Base-by-base conservation (phyloP, 2,888 invertebrate genomes). In the Biston betularia region DNA sequence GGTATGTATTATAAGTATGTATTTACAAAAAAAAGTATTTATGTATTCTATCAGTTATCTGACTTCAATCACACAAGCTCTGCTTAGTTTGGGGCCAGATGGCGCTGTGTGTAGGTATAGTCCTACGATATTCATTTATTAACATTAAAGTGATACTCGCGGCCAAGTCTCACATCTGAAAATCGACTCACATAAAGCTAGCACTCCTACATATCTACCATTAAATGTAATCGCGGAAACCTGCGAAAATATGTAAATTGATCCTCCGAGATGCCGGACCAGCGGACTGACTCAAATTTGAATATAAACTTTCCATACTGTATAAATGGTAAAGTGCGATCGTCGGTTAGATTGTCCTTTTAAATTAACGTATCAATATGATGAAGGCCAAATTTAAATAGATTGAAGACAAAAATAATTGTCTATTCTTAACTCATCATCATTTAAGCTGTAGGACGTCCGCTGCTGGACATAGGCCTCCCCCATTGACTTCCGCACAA, bases 211-310 rank as follows among this genome's bases (percentile, higher is more conserved):
- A 80, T 77, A 85, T 85, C 79, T 80, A 84, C 86, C 84, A 84
- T 87, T 85, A 87, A 88, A 86, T 83, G 86, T 88, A 87, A 89
- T 86, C 86, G 87, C 80, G 84, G 89, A 89, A 91, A 92, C 92
- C 92, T 91, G 91, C 89, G 90, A 92, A 92, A 90, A 92, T 93
- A 93, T 93, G 93, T 90, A 93, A 93, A 93, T 93, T 90, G 93
- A 91, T 91, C 92, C 93, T 92, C 84, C 81, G 93, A 93, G 93
- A 92, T 90, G 90, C 83, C 88, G 91, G 92, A 89, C 90, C 85
- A 87, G 81, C 89, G 86, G 89, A 87, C 89, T 86, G 87, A 85
- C 84, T 86, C 83, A 89, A 91, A 93, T 93, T 93, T 93, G 92
- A 93, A 93, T 93, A 91, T 91, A 93, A 93, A 93, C 91, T 92